Conservation (phyloP, 2,113 vertebrate genomes). For the Hemiscyllium ocellatum region DNA sequence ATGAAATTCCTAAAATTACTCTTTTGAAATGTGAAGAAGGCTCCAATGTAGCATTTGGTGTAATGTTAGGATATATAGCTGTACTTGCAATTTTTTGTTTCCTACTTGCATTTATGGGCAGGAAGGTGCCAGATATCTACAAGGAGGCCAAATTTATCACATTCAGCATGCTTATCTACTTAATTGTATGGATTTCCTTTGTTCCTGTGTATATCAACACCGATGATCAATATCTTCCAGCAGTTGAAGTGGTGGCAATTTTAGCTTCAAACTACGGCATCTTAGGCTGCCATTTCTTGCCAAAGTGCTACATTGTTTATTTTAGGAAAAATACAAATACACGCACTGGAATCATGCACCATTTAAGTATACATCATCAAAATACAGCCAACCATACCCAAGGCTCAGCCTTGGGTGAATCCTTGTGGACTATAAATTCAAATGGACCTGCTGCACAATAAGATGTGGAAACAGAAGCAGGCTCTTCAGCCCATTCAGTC, state of each 20-base stretch:
- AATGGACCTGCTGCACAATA: too few relatives aligned
- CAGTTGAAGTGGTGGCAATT: slow-evolving; percentile 30
- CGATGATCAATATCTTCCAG: slow-evolving; percentile 5
- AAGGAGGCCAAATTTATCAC: slow-evolving; percentile 39
- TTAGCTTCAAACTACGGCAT: slow-evolving; percentile 38
- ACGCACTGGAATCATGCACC: too few relatives aligned
- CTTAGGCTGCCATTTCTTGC: slow-evolving; percentile 39
- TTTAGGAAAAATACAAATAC: slow-evolving; percentile 37
- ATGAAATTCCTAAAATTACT: not conserved
- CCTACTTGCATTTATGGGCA: slow-evolving; percentile 32
- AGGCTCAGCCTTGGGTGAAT: not conserved
- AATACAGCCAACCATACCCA: not conserved
- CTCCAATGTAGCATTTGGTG: slow-evolving; percentile 23
- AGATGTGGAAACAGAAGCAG: too few relatives aligned
- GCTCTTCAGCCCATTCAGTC: too few relatives aligned
- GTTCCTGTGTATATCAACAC: slow-evolving; percentile 22
- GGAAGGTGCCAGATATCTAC: slow-evolving; percentile 36
- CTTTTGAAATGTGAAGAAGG: slow-evolving; percentile 16
- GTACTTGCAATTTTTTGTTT: slow-evolving; percentile 37
- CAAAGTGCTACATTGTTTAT: slow-evolving; percentile 37
- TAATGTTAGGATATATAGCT: slow-evolving; percentile 36
- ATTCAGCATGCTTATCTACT: slow-evolving; percentile 39
- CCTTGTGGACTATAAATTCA: not conserved
- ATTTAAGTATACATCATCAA: not conserved
- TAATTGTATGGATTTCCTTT: slow-evolving; percentile 37